Evolutionary conservation across 2,113 vertebrate genomes (phyloP), one percentile per base, ranked within the genome.

Genomic region (Phrynosoma platyrhinos): DNA sequence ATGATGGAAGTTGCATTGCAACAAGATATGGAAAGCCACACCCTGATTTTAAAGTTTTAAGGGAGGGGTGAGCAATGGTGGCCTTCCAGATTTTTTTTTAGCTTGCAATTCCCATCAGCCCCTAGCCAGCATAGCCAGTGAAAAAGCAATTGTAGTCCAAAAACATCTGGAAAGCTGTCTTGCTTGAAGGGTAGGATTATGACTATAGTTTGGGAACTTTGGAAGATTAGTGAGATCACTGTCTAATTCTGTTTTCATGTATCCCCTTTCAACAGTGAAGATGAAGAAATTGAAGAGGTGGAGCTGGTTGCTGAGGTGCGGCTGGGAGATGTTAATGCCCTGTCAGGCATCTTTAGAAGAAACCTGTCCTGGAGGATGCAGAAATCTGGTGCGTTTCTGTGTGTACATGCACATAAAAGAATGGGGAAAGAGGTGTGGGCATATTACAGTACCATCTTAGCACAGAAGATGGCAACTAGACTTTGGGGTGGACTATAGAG

Each of bases 241-340:
- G 9, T 72, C 6, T 75, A 30, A 78, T 83, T 77, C 18, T 4
- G 1, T 69, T 40, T 62, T 16, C 3, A 18, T 20, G 8, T 58
- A 14, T 47, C 36, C 21, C 82, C 23, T 78, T n/a, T 30, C 58
- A 79, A 72, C 85, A 91, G 79, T 82, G 93, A 94, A 87, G 91
- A 93, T 0, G 95, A 95, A 81, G 85, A 79, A 2, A n/a, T 85
- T n/a, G 95, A 94, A 85, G 89, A 96, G 89, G 89, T 96, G 76
- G 95, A 96, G 82, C 89, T 96, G 87, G 94, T 96, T 82, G 95
- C 96, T 0, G 96, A 96, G 90, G 92, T 96, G 68, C 94, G 91
- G 5, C 91, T 96, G 0, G 96, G 92, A 55, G 95, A 96, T 47
- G 86, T 93, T 55, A 94, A 91, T 5, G 90, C 95, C 1, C 79